phyloP scores from a whole-genome alignment of 2,113 vertebrate species.

The Cryptomyrus ogoouensis region DNA sequence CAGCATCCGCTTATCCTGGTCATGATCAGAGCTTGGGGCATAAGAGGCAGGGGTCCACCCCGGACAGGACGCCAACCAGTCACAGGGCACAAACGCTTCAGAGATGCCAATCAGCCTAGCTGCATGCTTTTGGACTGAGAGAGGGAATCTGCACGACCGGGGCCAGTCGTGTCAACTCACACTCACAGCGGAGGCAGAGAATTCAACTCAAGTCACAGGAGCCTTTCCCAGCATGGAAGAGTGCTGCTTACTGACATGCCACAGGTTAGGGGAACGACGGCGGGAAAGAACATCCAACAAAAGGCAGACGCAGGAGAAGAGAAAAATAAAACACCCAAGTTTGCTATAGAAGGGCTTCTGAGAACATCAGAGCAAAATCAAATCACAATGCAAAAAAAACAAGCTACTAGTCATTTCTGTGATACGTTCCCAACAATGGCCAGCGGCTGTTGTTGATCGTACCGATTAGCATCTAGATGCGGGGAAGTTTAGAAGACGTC shows the following conservation, averaged over 20 bases:
- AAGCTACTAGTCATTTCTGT: neutral
- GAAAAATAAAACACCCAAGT: neutral
- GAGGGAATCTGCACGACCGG: neutral
- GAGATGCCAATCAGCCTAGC: neutral
- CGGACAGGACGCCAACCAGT: neutral
- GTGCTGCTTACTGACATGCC: neutral
- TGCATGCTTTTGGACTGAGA: neutral
- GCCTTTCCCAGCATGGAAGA: neutral
- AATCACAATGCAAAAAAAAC: neutral
- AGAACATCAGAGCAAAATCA: neutral
- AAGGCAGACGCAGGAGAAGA: neutral
- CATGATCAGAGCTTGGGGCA: neutral
- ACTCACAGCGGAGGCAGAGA: neutral
- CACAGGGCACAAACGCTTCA: neutral
- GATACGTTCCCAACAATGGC: neutral
- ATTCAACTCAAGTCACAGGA: neutral
- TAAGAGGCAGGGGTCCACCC: neutral
- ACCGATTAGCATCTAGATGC: neutral
- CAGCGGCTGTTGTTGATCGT: neutral
- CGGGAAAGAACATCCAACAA: neutral
- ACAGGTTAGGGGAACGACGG: neutral
- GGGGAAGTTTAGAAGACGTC: neutral
- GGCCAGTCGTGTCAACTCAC: neutral
- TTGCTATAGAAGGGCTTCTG: neutral
- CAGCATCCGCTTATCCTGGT: neutral